Evolutionary conservation across 2,888 invertebrate genomes (phyloP).

Genomic region (Dioctria rufipes): DNA sequence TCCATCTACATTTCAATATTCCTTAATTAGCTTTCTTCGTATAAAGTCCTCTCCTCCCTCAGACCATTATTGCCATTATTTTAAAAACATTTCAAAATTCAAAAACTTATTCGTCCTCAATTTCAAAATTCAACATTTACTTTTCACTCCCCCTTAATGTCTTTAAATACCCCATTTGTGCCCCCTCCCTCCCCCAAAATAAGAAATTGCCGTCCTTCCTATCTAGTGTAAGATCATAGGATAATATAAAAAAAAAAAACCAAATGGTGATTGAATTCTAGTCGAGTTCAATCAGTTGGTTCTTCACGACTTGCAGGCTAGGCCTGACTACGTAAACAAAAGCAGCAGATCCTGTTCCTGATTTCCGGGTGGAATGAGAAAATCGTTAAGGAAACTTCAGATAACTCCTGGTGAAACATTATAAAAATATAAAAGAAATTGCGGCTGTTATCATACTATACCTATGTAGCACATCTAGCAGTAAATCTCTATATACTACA

Average conservation of each 20-base stretch:
- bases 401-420: conserved; percentile 27
- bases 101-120: no score
- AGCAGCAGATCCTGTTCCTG: conserved; percentile 9
- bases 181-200: background rate
- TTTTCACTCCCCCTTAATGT: background rate
- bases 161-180: background rate
- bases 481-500: background rate
- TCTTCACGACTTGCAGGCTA: conserved; percentile 10
- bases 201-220: no score
- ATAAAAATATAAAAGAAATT: conserved; percentile 15
- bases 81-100: no score
- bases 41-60: no score
- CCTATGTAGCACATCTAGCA: no score
- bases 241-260: conserved; percentile 1
- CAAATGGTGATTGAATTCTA: conserved; percentile 5
- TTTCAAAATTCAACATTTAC: no score
- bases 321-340: conserved; percentile 37
- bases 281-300: conserved; percentile 16
- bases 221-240: background rate
- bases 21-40: no score
- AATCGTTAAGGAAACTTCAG: conserved; percentile 41
- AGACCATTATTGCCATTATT: no score
- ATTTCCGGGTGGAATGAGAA: conserved; percentile 12
- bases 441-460: background rate
- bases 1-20: no score